Percentiles rank a stretch among this genome's conserved stretches.
These are phyloP conservation scores for Podarcis lilfordi DNA, from an alignment of 2,797 vertebrate genomes.

Conservation along the genomic window DNA sequence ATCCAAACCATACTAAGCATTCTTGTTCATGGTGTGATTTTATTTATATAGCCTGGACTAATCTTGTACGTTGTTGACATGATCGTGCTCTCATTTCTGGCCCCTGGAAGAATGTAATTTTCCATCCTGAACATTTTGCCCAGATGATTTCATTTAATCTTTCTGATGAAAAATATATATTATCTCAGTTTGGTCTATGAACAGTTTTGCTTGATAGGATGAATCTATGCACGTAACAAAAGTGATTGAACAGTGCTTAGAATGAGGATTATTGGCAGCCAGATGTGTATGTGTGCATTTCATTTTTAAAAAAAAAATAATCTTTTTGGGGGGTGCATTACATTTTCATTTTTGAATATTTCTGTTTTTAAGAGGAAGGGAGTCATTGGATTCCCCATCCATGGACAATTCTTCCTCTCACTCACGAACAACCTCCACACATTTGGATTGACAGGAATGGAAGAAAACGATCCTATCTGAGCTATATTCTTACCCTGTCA, in stretches of 20 bases:
- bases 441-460: conserved; percentile 41
- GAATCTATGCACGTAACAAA: conserved; percentile 20
- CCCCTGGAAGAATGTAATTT: conserved; percentile 21
- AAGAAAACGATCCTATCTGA: conserved; percentile 59
- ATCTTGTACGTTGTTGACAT: neutral
- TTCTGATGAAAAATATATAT: conserved; percentile 44
- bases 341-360: conserved; percentile 1
- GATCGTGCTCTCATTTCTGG: neutral
- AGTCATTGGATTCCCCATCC: conserved; percentile 7
- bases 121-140: conserved; percentile 47
- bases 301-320: neutral
- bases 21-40: neutral
- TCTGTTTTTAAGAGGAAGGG: conserved; percentile 22
- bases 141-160: conserved; percentile 54
- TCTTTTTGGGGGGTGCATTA: no score
- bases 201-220: conserved; percentile 36
- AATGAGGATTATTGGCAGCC: neutral
- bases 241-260: conserved; percentile 28
- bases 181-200: conserved; percentile 36
- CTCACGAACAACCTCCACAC: conserved; percentile 36
- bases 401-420: neutral
- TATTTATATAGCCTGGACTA: conserved; percentile 22
- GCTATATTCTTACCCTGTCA: conserved; percentile 71
- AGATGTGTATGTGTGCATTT: neutral
- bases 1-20: neutral